These are phyloP conservation scores for Brienomyrus brachyistius DNA, from an alignment of 2,113 vertebrate species.

Conservation along the genomic window DNA sequence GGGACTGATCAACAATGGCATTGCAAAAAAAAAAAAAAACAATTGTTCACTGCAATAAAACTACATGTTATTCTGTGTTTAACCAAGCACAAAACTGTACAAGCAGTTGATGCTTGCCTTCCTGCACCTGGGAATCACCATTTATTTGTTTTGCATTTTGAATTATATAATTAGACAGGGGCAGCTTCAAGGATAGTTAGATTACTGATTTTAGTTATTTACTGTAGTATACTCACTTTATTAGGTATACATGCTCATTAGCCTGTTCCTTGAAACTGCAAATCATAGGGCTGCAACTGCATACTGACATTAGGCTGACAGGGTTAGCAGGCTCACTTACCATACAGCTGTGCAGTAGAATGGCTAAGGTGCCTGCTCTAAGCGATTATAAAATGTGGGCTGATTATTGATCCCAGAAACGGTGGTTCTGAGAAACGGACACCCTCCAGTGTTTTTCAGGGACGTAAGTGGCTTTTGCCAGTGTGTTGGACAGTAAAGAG, in stretches of 20 bases:
- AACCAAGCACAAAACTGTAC: neutral
- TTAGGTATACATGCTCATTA: neutral
- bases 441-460: neutral
- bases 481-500: neutral
- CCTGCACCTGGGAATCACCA: neutral
- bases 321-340: neutral
- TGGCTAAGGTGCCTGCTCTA: neutral
- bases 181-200: neutral
- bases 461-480: neutral
- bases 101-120: neutral
- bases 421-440: neutral
- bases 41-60: neutral
- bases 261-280: neutral
- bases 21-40: neutral
- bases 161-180: neutral
- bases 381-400: neutral
- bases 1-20: neutral
- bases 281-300: neutral
- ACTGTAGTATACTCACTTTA: neutral
- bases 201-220: neutral
- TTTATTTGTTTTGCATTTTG: conserved; percentile 1
- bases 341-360: neutral
- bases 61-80: neutral
- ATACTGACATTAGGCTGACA: neutral
- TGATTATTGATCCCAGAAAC: neutral